These are phyloP conservation scores for Spongilla lacustris DNA, from an alignment of 37 sponge, comb jelly and placozoan genomes.

Conservation along the genomic window DNA sequence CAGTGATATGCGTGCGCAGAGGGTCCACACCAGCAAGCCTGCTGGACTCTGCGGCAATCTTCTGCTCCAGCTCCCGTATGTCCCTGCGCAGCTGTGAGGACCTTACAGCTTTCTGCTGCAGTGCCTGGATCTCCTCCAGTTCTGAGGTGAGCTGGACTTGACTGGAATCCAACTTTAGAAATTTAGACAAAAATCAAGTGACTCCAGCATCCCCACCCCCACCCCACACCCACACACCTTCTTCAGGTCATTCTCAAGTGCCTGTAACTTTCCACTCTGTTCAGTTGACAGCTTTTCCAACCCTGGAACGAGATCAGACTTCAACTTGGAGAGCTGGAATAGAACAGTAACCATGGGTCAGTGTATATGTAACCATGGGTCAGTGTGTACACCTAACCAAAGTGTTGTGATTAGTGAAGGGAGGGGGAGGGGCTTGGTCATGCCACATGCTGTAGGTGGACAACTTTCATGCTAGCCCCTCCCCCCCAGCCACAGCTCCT, in stretches of 20 bases:
- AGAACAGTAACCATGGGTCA: background rate
- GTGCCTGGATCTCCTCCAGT: slow-evolving; percentile 41
- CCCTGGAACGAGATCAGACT: slow-evolving; percentile 6
- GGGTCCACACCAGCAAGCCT: slow-evolving; percentile 36
- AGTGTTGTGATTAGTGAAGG: no score
- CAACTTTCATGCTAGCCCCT: no score
- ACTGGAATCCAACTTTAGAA: slow-evolving; percentile 17
- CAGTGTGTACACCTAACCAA: background rate
- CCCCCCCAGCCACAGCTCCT: background rate
- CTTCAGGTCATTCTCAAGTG: background rate
- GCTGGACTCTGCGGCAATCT: slow-evolving; percentile 49
- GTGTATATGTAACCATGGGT: background rate
- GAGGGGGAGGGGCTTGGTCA: no score
- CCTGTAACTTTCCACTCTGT: background rate
- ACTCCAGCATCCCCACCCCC: background rate
- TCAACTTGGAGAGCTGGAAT: slow-evolving; percentile 25
- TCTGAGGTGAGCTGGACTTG: background rate
- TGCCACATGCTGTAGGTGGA: no score
- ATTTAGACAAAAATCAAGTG: no score
- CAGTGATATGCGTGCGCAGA: slow-evolving; percentile 51
- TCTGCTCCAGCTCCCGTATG: slow-evolving; percentile 53
- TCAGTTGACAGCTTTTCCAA: slow-evolving; percentile 23
- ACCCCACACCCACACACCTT: slow-evolving; percentile 5
- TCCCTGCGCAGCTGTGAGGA: slow-evolving; percentile 35
- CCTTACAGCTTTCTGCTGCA: slow-evolving; percentile 41